A percentile compares a stretch with the other conserved stretches of the same genome.
phyloP scores from a whole-genome alignment of 1,140 invertebrate genomes.

The Trichonephila clavata region DNA sequence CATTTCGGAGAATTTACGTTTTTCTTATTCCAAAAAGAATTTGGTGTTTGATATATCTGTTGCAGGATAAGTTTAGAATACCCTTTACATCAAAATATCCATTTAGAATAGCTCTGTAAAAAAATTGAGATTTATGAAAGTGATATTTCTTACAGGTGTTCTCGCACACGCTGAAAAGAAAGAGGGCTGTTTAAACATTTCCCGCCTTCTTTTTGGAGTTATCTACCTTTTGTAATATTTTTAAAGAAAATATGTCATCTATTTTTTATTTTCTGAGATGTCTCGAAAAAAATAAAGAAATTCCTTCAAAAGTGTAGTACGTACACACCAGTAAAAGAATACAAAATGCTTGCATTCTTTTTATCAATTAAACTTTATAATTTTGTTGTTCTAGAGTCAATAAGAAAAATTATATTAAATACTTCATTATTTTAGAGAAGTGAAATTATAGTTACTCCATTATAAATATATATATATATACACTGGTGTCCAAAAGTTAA shows the following conservation, averaged over 20 bases:
- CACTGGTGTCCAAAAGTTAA: too few relatives aligned
- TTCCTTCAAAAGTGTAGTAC: too few relatives aligned
- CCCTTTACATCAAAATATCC: conserved; percentile 38
- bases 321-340: too few relatives aligned
- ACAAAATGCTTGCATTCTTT: too few relatives aligned
- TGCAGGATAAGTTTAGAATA: background rate
- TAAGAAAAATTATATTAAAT: too few relatives aligned
- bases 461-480: too few relatives aligned
- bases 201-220: background rate
- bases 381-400: too few relatives aligned
- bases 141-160: conserved; percentile 35
- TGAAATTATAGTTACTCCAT: too few relatives aligned
- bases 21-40: background rate
- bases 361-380: too few relatives aligned
- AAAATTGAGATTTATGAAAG: conserved; percentile 26
- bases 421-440: too few relatives aligned
- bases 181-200: conserved; percentile 14
- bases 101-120: conserved; percentile 15
- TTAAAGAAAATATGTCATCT: background rate
- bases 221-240: background rate
- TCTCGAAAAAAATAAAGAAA: background rate
- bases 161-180: background rate
- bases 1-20: background rate
- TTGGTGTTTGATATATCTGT: background rate
- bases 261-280: background rate